phyloP scores from a whole-genome alignment of 2,797 vertebrate genomes.

The Vultur gryphus region DNA sequence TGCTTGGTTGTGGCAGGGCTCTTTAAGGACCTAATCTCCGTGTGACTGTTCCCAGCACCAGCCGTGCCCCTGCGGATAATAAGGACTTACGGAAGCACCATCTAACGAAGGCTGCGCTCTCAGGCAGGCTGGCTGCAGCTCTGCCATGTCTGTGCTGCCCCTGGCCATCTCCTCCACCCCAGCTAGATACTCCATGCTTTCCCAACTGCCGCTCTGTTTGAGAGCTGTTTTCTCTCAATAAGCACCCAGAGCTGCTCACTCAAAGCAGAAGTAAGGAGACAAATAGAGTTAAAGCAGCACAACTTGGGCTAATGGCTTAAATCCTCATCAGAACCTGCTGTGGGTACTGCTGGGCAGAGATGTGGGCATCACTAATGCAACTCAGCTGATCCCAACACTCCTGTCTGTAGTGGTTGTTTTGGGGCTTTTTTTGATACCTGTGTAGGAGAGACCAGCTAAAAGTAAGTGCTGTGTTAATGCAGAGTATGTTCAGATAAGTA shows the following conservation, averaged over 20 bases:
- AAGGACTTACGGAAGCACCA: neutral
- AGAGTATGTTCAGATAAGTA: neutral
- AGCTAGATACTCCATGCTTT: neutral
- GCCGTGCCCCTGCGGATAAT: neutral
- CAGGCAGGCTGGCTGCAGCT: neutral
- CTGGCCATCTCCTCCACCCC: neutral
- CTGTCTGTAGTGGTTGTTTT: neutral
- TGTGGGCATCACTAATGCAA: neutral
- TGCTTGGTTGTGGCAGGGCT: neutral
- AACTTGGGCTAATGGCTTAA: neutral
- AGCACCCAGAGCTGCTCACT: neutral
- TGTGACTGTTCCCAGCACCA: constrained; percentile 24
- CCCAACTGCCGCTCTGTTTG: neutral
- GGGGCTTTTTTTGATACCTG: neutral
- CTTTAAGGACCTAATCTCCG: constrained; percentile 46
- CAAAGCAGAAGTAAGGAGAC: neutral
- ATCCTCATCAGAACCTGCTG: neutral
- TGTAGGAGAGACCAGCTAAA: neutral
- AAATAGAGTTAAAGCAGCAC: neutral
- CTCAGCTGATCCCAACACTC: neutral
- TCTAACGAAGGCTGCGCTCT: accelerated
- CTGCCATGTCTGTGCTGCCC: accelerated
- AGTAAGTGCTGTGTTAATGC: neutral
- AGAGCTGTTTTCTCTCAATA: neutral
- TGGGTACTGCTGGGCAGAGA: neutral